Base-by-base conservation (phyloP, 1,140 invertebrate species). In the Pseudachorutes palmiensis region DNA sequence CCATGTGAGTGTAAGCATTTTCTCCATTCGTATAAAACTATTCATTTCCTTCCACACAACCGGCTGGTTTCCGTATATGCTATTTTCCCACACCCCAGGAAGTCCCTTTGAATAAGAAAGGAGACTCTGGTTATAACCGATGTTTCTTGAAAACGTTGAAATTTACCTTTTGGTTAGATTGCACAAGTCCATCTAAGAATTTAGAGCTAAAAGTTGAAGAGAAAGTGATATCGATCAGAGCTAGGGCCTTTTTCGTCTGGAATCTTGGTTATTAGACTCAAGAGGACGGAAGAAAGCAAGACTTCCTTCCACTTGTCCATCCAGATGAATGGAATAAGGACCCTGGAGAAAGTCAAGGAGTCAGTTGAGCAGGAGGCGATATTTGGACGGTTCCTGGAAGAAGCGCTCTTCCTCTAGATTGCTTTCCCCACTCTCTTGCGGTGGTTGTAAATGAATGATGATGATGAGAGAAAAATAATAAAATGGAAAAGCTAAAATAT, bases 151-250 rank as follows among this genome's bases (percentile, higher is more conserved):
- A 19, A 45, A 45, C 36, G 36, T 45, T 45, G 36, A 19, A 19
- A 45, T 12, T 19, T 45, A 19, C 36, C 36, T 45, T 9, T 45
- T 19, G 19, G 9, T 45, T 19, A 12, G 36, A 9, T 19, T 45
- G 9, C 19, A 19, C 9, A 9, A 45, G 36, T 45, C 36, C 36
- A 45, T 45, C 36, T n/a, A n/a, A n/a, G n/a, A n/a, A n/a, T n/a
- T n/a, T 45, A 9, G 36, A 45, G 36, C 9, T 19, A 19, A 19
- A 45, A 45, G 36, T 45, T 45, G 36, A 19, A 45, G 36, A 45
- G 36, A 45, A 45, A 45, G 36, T 45, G 36, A 45, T 45, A 45
- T 45, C 36, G 36, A 45, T 45, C 36, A 45, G 36, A 45, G n/a
- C n/a, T n/a, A n/a, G n/a, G n/a, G n/a, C n/a, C n/a, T 45, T 9